Conservation (phyloP, 2,113 vertebrate species). For the Ceuthmochares aereus region DNA sequence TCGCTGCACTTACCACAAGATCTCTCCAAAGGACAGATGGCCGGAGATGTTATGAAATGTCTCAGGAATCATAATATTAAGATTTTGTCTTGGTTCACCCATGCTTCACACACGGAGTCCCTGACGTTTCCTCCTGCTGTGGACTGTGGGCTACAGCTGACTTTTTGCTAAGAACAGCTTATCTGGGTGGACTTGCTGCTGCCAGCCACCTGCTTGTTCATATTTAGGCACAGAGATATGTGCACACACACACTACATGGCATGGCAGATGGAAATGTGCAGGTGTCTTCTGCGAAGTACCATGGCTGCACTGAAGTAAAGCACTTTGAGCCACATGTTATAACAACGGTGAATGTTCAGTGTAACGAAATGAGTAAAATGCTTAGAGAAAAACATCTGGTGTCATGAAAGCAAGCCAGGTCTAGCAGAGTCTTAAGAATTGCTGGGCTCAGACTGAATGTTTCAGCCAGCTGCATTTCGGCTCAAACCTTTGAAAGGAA, state of each 20-base stretch:
- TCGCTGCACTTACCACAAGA: not conserved
- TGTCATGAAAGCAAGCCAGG: not conserved
- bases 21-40: constrained; percentile 24
- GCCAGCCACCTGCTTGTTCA: not conserved
- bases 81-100: not conserved
- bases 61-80: constrained; percentile 31
- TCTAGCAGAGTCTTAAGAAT: not conserved
- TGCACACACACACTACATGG: fast-evolving
- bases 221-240: not conserved
- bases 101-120: not conserved
- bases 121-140: not conserved
- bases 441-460: not conserved
- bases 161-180: not conserved
- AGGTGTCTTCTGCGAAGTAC: not conserved
- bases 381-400: not conserved
- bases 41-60: constrained; percentile 11
- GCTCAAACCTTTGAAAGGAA: not conserved
- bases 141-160: not conserved
- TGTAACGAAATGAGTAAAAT: not conserved
- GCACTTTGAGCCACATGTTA: not conserved
- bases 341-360: not conserved
- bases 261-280: not conserved
- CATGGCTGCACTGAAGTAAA: not conserved
- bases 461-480: not conserved
- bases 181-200: not conserved